Base-by-base conservation (phyloP, 2,797 vertebrate species). In the Tapera naevia region DNA sequence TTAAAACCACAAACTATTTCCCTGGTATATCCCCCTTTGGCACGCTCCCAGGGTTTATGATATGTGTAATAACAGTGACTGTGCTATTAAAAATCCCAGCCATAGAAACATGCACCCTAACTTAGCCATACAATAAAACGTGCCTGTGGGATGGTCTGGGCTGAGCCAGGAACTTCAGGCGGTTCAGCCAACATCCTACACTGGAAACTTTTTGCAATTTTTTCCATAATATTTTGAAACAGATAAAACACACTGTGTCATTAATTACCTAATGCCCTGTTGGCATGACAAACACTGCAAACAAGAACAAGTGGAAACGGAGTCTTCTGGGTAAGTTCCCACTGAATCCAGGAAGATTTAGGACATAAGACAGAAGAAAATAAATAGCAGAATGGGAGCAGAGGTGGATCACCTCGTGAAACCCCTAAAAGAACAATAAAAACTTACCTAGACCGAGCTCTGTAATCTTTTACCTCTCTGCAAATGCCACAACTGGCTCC, bases 371-470 rank as follows among this genome's bases (percentile, higher is more conserved):
- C 30, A 71, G 61, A 7, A 91, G 53, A 64, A 89, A 92, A 91
- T 4, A 51, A 87, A 70, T 35, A 87, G 19, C 74, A 87, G 22
- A 66, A 76, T 39, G 27, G n/a, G 27, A 78, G 32, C 10, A 19
- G 28, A 64, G 13, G 13, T 23, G 17, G 19, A 71, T 25, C 5
- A 41, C 5, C 23, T 85, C 41, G 35, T 22, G 28, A 62, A 82
- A 91, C 87, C 17, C 39, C 37, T 70, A 43, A 28, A 56, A 89
- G 45, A 62, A 51, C 62, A 88, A 35, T 2, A 24, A 83, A 64
- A 78, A 91, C 95, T 89, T 91, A 97, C 96, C 95, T 50, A 58
- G 25, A 28, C 41, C 76, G 56, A 91, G 46, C 54, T 85, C 72
- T 62, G 71, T 61, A 57, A 78, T 17, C 80, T 91, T 64, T 53